These are phyloP conservation scores for Spodoptera picta DNA, from an alignment of 2,888 invertebrate species.

Conservation along the genomic window DNA sequence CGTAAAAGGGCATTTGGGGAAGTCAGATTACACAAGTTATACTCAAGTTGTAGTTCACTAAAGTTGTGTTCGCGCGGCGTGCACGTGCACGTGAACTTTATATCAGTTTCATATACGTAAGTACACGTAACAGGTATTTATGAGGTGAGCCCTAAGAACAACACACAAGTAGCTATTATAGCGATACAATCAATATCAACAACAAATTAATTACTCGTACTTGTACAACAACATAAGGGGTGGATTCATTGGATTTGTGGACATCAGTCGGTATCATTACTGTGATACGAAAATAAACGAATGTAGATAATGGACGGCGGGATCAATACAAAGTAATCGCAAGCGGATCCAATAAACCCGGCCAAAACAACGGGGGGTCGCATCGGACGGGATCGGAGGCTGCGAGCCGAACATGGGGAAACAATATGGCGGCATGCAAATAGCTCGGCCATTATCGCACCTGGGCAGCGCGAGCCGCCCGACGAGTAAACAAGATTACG, in stretches of 20 bases:
- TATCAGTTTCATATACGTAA: conserved; percentile 46
- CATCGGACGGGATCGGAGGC: conserved; percentile 76
- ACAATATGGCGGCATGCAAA: conserved; percentile 89
- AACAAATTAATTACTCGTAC: conserved; percentile 58
- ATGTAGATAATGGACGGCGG: conserved; percentile 87
- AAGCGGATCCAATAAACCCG: conserved; percentile 87
- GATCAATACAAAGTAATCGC: conserved; percentile 89
- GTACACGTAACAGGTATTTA: conserved; percentile 39
- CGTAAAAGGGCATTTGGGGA: conserved; percentile 65
- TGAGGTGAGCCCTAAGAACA: conserved; percentile 34
- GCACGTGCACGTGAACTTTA: conserved; percentile 52
- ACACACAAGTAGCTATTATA: conserved; percentile 18
- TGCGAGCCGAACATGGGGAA: conserved; percentile 83
- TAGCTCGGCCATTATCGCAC: conserved; percentile 88
- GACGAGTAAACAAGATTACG: conserved; percentile 88
- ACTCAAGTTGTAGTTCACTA: conserved; percentile 44
- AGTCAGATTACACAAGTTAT: conserved; percentile 54
- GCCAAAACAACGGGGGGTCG: conserved; percentile 86
- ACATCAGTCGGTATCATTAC: conserved; percentile 83
- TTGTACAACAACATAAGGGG: conserved; percentile 66
- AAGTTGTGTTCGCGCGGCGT: conserved; percentile 43
- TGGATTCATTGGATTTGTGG: conserved; percentile 73
- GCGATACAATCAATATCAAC: conserved; percentile 49
- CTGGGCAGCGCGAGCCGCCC: conserved; percentile 84
- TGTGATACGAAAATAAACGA: conserved; percentile 86